Conservation (phyloP, 2,113 vertebrate genomes). For the Natator depressus region DNA sequence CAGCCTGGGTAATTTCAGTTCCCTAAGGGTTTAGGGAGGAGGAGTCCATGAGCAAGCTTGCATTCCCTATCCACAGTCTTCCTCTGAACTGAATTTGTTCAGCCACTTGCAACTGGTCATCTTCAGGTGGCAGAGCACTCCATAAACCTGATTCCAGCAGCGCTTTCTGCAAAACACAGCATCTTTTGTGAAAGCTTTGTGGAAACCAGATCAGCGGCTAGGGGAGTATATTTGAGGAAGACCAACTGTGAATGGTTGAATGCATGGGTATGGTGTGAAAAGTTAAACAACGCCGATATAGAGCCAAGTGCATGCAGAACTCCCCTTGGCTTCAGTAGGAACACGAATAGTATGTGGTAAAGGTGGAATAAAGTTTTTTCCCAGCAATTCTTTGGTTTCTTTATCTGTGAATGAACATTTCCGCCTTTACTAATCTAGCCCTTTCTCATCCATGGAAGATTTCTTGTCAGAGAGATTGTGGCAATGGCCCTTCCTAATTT, state of each 20-base stretch:
- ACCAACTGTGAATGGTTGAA: slow-evolving; percentile 68
- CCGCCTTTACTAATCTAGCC: background rate
- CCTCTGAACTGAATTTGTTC: slow-evolving; percentile 18
- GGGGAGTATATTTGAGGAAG: slow-evolving; percentile 61
- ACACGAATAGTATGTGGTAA: slow-evolving; percentile 29
- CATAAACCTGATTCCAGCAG: slow-evolving; percentile 51
- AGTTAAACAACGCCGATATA: slow-evolving; percentile 41
- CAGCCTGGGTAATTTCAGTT: background rate
- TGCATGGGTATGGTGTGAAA: slow-evolving; percentile 34
- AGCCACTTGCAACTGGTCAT: slow-evolving; percentile 37
- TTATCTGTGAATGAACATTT: background rate
- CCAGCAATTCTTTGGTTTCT: slow-evolving; percentile 27
- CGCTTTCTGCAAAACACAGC: slow-evolving; percentile 56
- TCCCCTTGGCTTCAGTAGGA: slow-evolving; percentile 32
- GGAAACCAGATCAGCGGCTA: slow-evolving; percentile 65
- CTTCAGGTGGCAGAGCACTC: slow-evolving; percentile 54
- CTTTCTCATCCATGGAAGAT: background rate
- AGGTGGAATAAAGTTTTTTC: slow-evolving; percentile 31
- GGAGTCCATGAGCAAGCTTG: background rate
- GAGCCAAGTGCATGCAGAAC: background rate
- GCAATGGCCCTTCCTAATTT: background rate
- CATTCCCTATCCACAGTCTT: background rate
- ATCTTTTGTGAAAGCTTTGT: slow-evolving; percentile 38
- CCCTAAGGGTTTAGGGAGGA: background rate
- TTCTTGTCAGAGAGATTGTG: background rate